Percentiles rank a stretch among this genome's conserved stretches.
Conservation (phyloP, 1,140 invertebrate genomes). For the Pogonomyrmex californicus region DNA sequence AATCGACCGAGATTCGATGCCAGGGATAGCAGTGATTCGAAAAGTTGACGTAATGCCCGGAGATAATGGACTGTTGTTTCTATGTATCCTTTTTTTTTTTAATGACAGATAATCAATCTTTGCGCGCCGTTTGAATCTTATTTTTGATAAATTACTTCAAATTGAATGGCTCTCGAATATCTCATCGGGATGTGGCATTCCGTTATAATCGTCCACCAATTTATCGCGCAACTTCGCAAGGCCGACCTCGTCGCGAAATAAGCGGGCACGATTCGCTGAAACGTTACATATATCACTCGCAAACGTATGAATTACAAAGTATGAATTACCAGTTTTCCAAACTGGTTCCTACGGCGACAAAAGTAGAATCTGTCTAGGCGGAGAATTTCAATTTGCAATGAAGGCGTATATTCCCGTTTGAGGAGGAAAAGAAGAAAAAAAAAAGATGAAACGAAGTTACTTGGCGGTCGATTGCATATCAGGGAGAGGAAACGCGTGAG, state of each 20-base stretch:
- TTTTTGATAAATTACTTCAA: not conserved
- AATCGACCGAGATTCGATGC: not conserved
- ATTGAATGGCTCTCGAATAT: not conserved
- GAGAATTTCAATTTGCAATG: constrained; percentile 26
- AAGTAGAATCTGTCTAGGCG: constrained; percentile 15
- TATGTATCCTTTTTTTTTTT: too few relatives aligned
- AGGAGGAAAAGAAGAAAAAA: not conserved
- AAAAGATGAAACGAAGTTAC: constrained; percentile 23
- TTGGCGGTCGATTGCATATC: not conserved
- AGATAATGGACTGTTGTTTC: not conserved
- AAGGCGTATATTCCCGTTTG: not conserved
- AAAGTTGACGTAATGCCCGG: not conserved
- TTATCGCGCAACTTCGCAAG: constrained; percentile 10
- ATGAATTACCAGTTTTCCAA: too few relatives aligned
- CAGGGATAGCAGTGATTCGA: not conserved
- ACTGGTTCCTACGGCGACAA: constrained; percentile 50
- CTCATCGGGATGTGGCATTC: not conserved
- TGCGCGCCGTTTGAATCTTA: not conserved
- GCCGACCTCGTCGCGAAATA: constrained; percentile 38
- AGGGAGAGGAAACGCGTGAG: constrained; percentile 4
- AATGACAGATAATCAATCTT: not conserved
- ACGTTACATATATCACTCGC: constrained; percentile 44
- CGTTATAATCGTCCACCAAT: constrained; percentile 7
- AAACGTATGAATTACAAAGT: constrained; percentile 41
- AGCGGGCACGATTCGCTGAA: constrained; percentile 46